A percentile compares a stretch with the other conserved stretches of the same genome.
These are phyloP conservation scores for Mactra quadrangularis DNA, from an alignment of 1,140 invertebrate genomes.

Conservation along the genomic window DNA sequence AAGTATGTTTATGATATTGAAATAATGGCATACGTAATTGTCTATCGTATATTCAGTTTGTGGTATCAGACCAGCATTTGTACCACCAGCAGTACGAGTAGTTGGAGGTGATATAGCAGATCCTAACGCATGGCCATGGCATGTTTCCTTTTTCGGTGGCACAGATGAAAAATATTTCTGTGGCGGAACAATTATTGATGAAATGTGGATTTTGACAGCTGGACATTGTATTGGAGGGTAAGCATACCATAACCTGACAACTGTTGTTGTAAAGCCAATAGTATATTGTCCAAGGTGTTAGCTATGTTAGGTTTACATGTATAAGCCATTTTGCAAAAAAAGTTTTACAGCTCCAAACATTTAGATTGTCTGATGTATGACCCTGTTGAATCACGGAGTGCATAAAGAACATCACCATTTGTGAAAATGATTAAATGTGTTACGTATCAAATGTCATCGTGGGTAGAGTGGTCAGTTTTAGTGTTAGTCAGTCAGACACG, in stretches of 20 bases:
- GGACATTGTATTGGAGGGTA: conserved; percentile 87
- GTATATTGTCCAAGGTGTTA: neutral
- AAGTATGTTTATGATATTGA: no score
- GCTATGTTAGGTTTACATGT: neutral
- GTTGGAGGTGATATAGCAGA: conserved; percentile 70
- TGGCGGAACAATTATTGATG: conserved; percentile 87
- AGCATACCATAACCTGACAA: neutral
- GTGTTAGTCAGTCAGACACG: no score
- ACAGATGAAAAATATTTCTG: conserved; percentile 84
- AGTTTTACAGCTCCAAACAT: no score
- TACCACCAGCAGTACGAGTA: conserved; percentile 63
- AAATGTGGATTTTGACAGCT: conserved; percentile 88
- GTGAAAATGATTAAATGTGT: no score
- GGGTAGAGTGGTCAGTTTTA: no score
- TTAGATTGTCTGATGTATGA: no score
- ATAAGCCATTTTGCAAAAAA: neutral
- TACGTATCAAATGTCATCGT: no score
- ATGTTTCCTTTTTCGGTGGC: conserved; percentile 73
- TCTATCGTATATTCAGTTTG: no score
- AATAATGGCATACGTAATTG: no score
- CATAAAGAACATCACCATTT: no score
- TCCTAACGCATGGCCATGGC: conserved; percentile 73
- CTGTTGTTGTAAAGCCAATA: neutral
- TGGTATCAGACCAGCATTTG: conserved; percentile 69
- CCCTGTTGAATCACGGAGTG: no score